Evolutionary conservation across 2,888 invertebrate species (phyloP), one percentile per base, ranked within the genome.

Genomic region (Vandiemenella viatica): DNA sequence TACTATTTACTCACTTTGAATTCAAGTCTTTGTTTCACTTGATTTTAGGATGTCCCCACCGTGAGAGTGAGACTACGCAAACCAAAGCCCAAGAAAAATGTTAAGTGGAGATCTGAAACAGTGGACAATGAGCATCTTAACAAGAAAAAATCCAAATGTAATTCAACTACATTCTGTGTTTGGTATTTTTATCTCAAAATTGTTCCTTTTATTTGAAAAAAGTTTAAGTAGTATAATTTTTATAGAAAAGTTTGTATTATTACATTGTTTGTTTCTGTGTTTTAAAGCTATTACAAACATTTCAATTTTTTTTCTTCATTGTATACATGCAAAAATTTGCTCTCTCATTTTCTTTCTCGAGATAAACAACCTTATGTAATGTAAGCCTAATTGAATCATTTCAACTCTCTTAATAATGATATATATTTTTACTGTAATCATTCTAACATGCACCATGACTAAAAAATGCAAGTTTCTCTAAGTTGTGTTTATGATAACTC

Each of bases 141-240:
- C 63, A 90, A 86, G 66, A 93, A 92, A 68, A 95, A 95, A 67
- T 95, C 95, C 19, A 96, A 95, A 76, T 95, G 95, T 91, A 70
- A 76, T 37, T 37, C 3, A 37, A 37, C 8, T 8, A 18, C 3
- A 6, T 38, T 23, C 20, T 50, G 26, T 46, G 37, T 46, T 17
- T 21, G 17, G 23, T 37, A 43, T 19, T 46, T 40, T 19, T 10
- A 40, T 47, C 16, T 18, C 19, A 44, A 16, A 32, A 32, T 13
- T 32, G 32, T 32, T 32, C 10, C n/a, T 13, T 32, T 32, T 4
- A 32, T 32, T 3, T 26, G 13, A 26, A 8, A 13, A 26, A 26
- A 26, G n/a, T n/a, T 26, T 26, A 26, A 26, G 3, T 32, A 4
- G 10, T 32, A 2, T 13, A 13, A 3, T 32, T 32, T 32, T 32